Percentiles rank a stretch among this genome's conserved stretches.
phyloP scores from a whole-genome alignment of 2,113 vertebrate species.

The Delphinapterus leucas region DNA sequence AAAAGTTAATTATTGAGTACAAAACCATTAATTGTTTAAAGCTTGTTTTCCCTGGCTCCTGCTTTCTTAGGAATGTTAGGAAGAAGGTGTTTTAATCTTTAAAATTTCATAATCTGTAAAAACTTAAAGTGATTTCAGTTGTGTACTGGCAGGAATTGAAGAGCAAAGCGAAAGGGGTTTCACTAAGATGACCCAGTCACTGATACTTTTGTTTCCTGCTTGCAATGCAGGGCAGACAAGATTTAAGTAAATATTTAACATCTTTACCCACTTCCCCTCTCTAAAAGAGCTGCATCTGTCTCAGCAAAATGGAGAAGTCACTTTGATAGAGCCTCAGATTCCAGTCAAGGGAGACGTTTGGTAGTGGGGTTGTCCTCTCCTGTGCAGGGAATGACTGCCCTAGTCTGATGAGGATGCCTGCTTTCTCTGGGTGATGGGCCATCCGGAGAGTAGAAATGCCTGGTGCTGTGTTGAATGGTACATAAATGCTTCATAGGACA shows the following conservation, averaged over 20 bases:
- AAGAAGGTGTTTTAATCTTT: not conserved
- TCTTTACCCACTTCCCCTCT: not conserved
- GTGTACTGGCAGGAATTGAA: not conserved
- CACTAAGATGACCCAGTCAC: not conserved
- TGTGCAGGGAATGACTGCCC: not conserved
- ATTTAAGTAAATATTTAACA: not conserved
- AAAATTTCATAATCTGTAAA: not conserved
- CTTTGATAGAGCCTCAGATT: not conserved
- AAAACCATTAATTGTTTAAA: not conserved
- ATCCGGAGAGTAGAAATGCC: not conserved
- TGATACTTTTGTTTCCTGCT: not conserved
- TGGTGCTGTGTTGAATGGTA: not conserved
- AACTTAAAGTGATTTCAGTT: not conserved
- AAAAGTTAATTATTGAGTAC: not conserved
- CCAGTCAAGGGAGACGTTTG: not conserved
- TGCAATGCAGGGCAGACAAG: not conserved
- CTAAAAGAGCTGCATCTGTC: not conserved
- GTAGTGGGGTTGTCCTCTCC: not conserved
- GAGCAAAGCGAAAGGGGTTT: not conserved
- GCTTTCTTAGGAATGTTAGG: not conserved
- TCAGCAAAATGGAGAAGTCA: not conserved
- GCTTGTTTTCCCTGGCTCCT: not conserved
- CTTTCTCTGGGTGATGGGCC: not conserved
- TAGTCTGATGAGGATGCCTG: too few species aligned
- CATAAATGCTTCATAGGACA: not conserved